Evolutionary conservation across 2,113 vertebrate species (phyloP), one percentile per base, ranked within the genome.

Genomic region (Sprattus sprattus): DNA sequence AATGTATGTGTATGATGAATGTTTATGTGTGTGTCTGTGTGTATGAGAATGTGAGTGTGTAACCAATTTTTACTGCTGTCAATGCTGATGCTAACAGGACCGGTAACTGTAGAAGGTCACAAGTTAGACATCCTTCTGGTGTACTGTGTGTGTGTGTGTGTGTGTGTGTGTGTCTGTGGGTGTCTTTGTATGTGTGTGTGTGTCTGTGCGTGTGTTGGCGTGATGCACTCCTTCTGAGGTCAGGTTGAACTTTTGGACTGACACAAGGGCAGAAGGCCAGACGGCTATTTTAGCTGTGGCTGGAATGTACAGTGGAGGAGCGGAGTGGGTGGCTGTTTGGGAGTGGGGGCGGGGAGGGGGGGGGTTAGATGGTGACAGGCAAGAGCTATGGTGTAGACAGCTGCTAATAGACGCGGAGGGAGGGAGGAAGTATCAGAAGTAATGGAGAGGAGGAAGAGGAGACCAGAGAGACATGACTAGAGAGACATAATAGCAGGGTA

Each of bases 31-130:
- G 71, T 39, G 11, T 39, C 39, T 39, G 39, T 39, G 39, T 78
- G 25, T 44, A 15, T 78, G 71, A 16, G 16, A 11, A 32, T 6
- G 11, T 39, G 71, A 16, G 11, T 78, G 71, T 78, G 71, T 78
- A 78, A 78, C 28, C 71, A 78, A 11, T 78, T 44, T 44, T 39
- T 78, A 3, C 13, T 32, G 28, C 71, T 78, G 71, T 78, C 71
- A 78, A 32, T 78, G 71, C 28, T 39, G 71, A 78, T 78, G 32
- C 71, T 78, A 78, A 78, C 71, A 44, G 71, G 71, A 39, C 25
- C 32, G 11, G 71, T 78, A 78, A 78, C 71, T 78, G 32, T 78
- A 78, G 25, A 78, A 32, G 71, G 71, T 32, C 32, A 75, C 67
- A 15, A 75, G 1, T 75, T 25, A 32, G 67, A 75, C 67, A 78